Evolutionary conservation across 2,888 invertebrate species (phyloP).

Genomic region (Epistrophella euchroma): DNA sequence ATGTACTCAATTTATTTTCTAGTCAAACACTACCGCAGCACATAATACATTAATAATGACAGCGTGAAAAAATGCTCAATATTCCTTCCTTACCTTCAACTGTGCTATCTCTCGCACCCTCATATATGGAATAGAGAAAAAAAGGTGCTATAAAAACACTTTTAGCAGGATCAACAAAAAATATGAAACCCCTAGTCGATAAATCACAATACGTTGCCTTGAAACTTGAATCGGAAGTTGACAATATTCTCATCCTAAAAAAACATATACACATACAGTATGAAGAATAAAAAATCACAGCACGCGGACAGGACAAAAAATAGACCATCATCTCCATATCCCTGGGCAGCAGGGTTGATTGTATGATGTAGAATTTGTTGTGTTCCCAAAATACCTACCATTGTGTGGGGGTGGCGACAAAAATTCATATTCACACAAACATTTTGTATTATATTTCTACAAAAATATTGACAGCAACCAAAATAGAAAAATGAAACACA

Average conservation of each 20-base stretch:
- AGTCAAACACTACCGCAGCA: constrained; percentile 45
- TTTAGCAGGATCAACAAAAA: constrained; percentile 40
- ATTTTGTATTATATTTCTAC: constrained; percentile 12
- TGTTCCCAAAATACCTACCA: constrained; percentile 18
- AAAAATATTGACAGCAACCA: constrained; percentile 34
- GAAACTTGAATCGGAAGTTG: constrained; percentile 32
- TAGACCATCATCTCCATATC: constrained; percentile 24
- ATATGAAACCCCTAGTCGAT: constrained; percentile 47
- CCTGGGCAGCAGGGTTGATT: neutral
- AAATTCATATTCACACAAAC: constrained; percentile 17
- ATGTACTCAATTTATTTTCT: constrained; percentile 37
- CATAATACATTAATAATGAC: constrained; percentile 49
- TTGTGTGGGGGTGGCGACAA: constrained; percentile 29
- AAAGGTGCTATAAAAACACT: constrained; percentile 27
- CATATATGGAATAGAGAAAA: neutral
- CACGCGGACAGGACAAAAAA: constrained; percentile 23
- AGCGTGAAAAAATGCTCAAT: constrained; percentile 9
- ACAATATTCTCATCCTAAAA: constrained; percentile 24
- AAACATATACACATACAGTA: neutral
- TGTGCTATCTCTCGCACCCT: neutral
- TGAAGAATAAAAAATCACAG: neutral
- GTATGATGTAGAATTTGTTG: constrained; percentile 20
- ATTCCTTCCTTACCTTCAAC: neutral
- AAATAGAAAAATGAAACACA: constrained; percentile 16
- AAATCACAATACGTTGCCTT: constrained; percentile 62